phyloP scores from a whole-genome alignment of 2,113 vertebrate species.

The Sturnus vulgaris region DNA sequence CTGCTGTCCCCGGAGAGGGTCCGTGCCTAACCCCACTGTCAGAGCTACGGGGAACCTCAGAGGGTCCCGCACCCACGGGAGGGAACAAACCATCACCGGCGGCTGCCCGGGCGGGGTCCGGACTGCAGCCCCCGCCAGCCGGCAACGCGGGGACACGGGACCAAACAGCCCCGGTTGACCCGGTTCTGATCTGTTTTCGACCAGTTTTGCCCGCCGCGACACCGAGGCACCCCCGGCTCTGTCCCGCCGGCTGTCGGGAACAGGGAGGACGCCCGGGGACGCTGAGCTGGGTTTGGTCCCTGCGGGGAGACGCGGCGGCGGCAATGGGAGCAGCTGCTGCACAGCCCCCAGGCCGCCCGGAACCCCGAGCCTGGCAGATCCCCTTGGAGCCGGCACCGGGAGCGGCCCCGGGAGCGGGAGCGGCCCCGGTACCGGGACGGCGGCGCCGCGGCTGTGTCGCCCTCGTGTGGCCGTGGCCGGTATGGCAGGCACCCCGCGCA shows the following conservation, averaged over 20 bases:
- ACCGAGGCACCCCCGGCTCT: not conserved
- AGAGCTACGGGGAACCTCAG: not conserved
- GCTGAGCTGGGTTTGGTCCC: not conserved
- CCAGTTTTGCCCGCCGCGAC: not conserved
- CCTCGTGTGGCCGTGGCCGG: not conserved
- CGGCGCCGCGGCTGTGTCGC: not conserved
- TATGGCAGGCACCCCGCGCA: not conserved
- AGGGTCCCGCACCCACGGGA: not conserved
- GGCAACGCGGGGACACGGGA: not conserved
- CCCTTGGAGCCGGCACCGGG: not conserved
- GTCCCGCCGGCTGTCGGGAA: not conserved
- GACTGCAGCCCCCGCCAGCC: not conserved
- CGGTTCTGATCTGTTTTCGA: not conserved
- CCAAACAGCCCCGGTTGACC: not conserved
- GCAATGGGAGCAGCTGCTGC: not conserved
- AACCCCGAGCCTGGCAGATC: not conserved
- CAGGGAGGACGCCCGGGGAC: rapidly evolving
- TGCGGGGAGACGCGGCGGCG: not conserved
- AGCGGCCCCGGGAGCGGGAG: too few species aligned
- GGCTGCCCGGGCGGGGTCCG: not conserved
- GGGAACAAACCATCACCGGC: not conserved
- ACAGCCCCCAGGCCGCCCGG: not conserved
- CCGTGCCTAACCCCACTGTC: rapidly evolving
- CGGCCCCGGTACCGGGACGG: not conserved
- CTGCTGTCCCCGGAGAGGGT: not conserved